These are phyloP conservation scores for Loxodonta africana DNA, from an alignment of 2,113 vertebrate species.

Conservation along the genomic window DNA sequence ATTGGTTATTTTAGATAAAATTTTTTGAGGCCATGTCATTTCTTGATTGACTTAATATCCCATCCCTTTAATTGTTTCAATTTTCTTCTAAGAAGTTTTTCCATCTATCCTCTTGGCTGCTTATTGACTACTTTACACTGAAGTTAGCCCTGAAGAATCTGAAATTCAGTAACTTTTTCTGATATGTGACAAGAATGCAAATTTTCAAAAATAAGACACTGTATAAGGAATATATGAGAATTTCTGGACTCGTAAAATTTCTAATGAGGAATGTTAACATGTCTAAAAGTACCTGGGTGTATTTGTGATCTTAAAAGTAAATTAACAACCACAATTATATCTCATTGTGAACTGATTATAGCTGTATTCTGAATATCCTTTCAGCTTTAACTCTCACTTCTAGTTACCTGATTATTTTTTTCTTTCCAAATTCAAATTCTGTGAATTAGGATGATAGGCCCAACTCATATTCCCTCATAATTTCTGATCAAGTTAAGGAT, in stretches of 20 bases:
- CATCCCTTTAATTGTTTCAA: background rate
- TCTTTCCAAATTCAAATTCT: conserved; percentile 15
- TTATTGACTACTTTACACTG: background rate
- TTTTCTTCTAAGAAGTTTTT: background rate
- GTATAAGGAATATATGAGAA: background rate
- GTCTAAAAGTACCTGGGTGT: background rate
- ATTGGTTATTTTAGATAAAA: background rate
- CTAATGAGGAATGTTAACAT: conserved; percentile 7
- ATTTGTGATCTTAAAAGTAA: background rate
- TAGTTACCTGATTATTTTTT: background rate
- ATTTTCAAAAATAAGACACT: background rate
- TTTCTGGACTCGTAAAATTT: background rate
- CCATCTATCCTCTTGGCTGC: background rate
- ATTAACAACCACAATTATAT: background rate
- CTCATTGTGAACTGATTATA: background rate
- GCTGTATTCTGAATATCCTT: background rate
- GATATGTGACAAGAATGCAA: background rate
- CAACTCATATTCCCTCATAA: background rate
- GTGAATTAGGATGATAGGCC: background rate
- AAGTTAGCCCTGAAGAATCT: background rate
- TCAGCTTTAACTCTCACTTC: background rate
- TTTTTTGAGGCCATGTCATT: background rate
- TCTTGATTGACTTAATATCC: background rate
- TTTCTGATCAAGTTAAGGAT: background rate
- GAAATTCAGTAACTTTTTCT: background rate